Base-by-base conservation (phyloP, 2,113 vertebrate species). In the Ophiodon elongatus region DNA sequence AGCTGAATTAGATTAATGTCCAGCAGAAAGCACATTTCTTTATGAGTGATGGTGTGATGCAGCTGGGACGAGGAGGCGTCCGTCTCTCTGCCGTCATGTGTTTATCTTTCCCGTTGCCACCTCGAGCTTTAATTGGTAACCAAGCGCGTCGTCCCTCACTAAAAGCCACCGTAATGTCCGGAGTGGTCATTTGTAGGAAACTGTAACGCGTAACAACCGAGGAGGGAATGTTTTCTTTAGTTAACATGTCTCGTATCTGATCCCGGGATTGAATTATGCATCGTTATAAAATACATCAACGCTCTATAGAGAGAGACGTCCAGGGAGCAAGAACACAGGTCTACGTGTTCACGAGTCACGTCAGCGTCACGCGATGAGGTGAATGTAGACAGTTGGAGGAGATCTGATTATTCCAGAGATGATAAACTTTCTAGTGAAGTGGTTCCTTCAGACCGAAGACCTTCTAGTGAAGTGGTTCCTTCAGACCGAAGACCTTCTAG, bases 161-260 rank as follows among this genome's bases (percentile, higher is more conserved):
- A 74, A 73, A 52, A 82, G 39, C 83, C 83, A 47, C 82, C 82
- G 82, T 79, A 43, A 85, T 56, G 79, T 84, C 78, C 72, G 4
- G 1, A 47, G 14, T 15, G 56, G 13, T 79, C 1, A 35, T 39
- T 33, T 27, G 45, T 33, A 8, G n/a, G n/a, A n/a, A n/a, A n/a
- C n/a, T n/a, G n/a, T n/a, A n/a, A n/a, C n/a, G n/a, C n/a, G n/a
- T n/a, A n/a, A n/a, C n/a, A n/a, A n/a, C n/a, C n/a, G 19, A 72
- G 73, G 54, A 70, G 77, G 74, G 77, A 27, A 76, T 82, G 88
- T 86, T 89, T 93, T 79, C 64, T 79, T 85, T 65, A n/a, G 65
- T 62, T 71, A 25, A 43, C 25, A 2, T 50, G 8, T 52, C 27
- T 64, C 79, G 23, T 80, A 83, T 91, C 80, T 83, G 63, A 85